Base-by-base conservation (phyloP, 2,113 vertebrate species). In the Redunca redunca region DNA sequence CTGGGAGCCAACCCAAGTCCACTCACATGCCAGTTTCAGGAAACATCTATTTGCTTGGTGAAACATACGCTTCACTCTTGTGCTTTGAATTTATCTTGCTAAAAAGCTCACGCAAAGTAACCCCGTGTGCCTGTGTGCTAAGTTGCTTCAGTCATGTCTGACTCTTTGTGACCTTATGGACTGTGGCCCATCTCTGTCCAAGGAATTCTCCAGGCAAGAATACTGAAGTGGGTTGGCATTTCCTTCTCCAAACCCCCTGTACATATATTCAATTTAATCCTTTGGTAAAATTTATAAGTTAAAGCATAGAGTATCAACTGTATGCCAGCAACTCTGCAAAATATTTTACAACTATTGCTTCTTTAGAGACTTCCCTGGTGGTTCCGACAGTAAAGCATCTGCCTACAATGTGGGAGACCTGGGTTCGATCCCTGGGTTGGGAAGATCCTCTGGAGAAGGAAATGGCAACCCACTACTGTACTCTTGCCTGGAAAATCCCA, bases 21-120 rank as follows among this genome's bases (percentile, higher is more conserved):
- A 57, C 1, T 43, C 52, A 48, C 33, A 53, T 64, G 8, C 19
- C 80, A n/a, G 53, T 90, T 78, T 86, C 4, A 77, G 62, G 43
- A 93, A 88, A 17, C 17, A 64, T 58, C 46, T 43, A 82, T 80
- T 84, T 96, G 40, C 62, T 94, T 67, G 28, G 25, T 74, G 85
- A 96, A 88, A 88, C 13, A 88, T 14, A 81, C 2, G 25, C 62
- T 71, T 95, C 33, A 50, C 17, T 60, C 26, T 57, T 87, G 15
- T 53, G 6, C 17, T 95, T 94, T 90, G 86, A 97, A 85, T 92
- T 91, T 94, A 74, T 78, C 33, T 88, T 86, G 26, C 53, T 36
- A 64, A 90, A 80, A 94, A 78, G 33, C 25, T 58, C 48, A 92
- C 13, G 43, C n/a, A 88, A 30, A 88, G 43, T 80, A 67, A 88